Base-by-base conservation (phyloP, 2,797 vertebrate species). In the Pseudochirops corinnae region DNA sequence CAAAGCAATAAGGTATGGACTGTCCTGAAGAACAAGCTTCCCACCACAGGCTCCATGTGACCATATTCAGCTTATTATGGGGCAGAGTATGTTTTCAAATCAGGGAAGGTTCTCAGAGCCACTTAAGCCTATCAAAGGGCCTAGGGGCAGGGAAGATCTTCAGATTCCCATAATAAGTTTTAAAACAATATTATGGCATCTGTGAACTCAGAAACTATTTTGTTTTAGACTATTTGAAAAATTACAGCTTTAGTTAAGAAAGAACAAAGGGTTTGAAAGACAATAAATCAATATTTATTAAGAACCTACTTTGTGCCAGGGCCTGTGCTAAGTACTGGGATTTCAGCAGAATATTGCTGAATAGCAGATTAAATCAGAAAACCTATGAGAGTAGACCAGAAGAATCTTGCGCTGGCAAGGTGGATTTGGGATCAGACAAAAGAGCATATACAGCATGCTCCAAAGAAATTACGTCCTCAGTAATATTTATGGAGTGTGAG, bases 401-500 rank as follows among this genome's bases (percentile, higher is more conserved):
- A 95, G 87, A 56, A 90, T 16, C 26, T 46, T 46, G 50, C 53
- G 33, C 50, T 56, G 16, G 56, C 11, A 56, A 50, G 67, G 28
- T 91, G 60, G 55, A 58, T 87, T 74, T 91, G 46, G 93, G 16
- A 90, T 96, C 90, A 94, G 39, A 93, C 58, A 97, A 91, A 95
- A 58, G 46, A 91, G 18, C 56, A 93, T 28, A 33, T n/a, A 33
- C 58, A 58, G 95, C 53, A 55, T 94, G 94, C 52, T 91, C 57
- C 31, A 57, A 95, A 94, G 92, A 93, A 96, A 90, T 95, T 24
- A 92, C 93, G 95, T 92, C 58, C 50, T 82, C 33, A 91, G 93
- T 21, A 67, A 94, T 58, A 60, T 91, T 95, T 74, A 31, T 94
- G 93, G 87, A 58, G 96, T 74, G 50, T 18, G 62, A 95, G 21